A percentile compares a stretch with the other conserved stretches of the same genome.
Evolutionary conservation across 2,113 vertebrate genomes (phyloP).

Genomic region (Anarrhichthys ocellatus): DNA sequence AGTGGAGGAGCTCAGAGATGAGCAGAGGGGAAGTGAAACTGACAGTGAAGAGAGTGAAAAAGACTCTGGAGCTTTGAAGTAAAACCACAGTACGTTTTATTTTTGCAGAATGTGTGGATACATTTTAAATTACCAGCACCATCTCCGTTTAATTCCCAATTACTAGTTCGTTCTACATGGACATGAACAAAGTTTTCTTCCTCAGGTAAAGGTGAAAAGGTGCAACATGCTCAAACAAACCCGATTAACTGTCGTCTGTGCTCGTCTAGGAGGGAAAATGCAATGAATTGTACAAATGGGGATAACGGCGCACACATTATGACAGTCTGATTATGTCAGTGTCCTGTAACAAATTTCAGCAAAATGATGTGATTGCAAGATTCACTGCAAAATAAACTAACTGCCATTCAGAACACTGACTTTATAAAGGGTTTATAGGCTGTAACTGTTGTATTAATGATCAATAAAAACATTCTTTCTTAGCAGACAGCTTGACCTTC

Average conservation of each 20-base stretch:
- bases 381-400: neutral
- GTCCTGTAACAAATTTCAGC: neutral
- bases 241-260: neutral
- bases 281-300: neutral
- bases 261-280: neutral
- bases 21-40: slow-evolving; percentile 44
- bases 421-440: too few species aligned
- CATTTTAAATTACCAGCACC: neutral
- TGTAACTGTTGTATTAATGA: neutral
- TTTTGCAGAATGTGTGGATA: neutral
- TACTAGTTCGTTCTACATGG: neutral
- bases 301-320: neutral
- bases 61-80: neutral
- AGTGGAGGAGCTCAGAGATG: slow-evolving; percentile 61
- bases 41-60: slow-evolving; percentile 28
- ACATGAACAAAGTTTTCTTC: neutral
- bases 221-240: neutral
- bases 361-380: neutral
- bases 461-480: neutral
- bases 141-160: neutral
- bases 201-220: neutral
- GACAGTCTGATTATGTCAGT: too few species aligned
- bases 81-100: neutral
- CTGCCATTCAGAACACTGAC: neutral
- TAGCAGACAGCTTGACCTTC: neutral